Conservation (phyloP, 1,140 invertebrate genomes). For the Lepidurus packardi region DNA sequence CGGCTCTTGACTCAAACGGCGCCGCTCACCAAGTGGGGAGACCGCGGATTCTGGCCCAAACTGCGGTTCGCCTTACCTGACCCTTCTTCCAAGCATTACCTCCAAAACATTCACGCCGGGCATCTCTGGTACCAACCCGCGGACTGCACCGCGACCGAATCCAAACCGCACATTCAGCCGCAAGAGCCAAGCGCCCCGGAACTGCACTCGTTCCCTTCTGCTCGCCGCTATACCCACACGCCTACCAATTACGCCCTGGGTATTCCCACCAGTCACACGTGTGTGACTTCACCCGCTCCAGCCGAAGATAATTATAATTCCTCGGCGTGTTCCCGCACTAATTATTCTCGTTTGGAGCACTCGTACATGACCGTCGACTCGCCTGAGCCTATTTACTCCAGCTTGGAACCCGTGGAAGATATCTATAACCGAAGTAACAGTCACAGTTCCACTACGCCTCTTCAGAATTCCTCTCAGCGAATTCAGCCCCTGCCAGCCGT, state of each 20-base stretch:
- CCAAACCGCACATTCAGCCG: background rate
- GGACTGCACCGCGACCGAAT: background rate
- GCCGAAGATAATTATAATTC: conserved; percentile 23
- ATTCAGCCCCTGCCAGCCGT: conserved; percentile 9
- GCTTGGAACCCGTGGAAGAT: conserved; percentile 21
- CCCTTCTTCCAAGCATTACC: conserved; percentile 28
- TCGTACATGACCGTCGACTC: conserved; percentile 33
- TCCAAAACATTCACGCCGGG: conserved; percentile 27
- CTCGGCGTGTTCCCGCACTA: conserved; percentile 27
- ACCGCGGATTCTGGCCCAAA: conserved; percentile 91
- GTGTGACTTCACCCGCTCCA: background rate
- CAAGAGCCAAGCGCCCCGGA: conserved; percentile 1
- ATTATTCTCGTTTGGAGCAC: conserved; percentile 33
- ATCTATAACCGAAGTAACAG: conserved; percentile 10
- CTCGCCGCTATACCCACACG: conserved; percentile 32
- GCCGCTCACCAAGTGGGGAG: conserved; percentile 80
- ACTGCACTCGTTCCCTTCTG: conserved; percentile 24
- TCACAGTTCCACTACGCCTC: conserved; percentile 1
- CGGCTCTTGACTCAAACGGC: conserved; percentile 80
- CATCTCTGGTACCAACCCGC: conserved; percentile 28
- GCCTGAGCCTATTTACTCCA: conserved; percentile 33
- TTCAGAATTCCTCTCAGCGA: conserved; percentile 15
- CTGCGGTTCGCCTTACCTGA: conserved; percentile 84
- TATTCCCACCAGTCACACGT: conserved; percentile 18
- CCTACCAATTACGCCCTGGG: conserved; percentile 6